Evolutionary conservation across 2,888 invertebrate genomes (phyloP).

Genomic region (Belgica antarctica): DNA sequence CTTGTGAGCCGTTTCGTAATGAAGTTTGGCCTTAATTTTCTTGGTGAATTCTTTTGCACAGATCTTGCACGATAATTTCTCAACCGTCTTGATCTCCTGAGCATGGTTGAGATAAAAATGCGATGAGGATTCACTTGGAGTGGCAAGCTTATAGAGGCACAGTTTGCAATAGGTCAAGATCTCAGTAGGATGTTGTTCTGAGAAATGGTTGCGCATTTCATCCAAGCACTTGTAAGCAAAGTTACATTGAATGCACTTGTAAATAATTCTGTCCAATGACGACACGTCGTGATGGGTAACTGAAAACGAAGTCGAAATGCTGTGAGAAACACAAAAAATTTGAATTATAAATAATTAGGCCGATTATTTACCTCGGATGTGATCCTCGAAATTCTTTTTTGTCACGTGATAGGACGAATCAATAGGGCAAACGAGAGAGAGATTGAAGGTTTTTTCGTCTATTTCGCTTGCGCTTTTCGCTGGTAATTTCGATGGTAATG

Average conservation of each 20-base stretch:
- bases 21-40: not conserved
- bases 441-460: slow-evolving; percentile 27
- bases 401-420: slow-evolving; percentile 15
- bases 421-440: slow-evolving; percentile 29
- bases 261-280: slow-evolving; percentile 16
- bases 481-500: slow-evolving; percentile 4
- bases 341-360: no score
- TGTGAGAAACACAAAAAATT: no score
- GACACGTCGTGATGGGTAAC: no score
- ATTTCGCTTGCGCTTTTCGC: not conserved
- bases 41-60: slow-evolving; percentile 30
- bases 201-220: slow-evolving; percentile 28
- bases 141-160: not conserved
- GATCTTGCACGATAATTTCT: slow-evolving; percentile 25
- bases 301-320: no score
- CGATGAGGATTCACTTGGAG: not conserved
- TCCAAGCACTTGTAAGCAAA: slow-evolving; percentile 18
- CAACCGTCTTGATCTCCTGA: not conserved
- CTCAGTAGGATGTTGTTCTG: not conserved
- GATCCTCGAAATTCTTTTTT: slow-evolving; percentile 23
- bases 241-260: slow-evolving; percentile 27
- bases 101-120: slow-evolving; percentile 32
- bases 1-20: slow-evolving; percentile 21
- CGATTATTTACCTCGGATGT: no score
- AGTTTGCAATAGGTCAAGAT: slow-evolving; percentile 24